Conservation (phyloP, 64 coral and sea anemone species). For the Stichodactyla mertensii region DNA sequence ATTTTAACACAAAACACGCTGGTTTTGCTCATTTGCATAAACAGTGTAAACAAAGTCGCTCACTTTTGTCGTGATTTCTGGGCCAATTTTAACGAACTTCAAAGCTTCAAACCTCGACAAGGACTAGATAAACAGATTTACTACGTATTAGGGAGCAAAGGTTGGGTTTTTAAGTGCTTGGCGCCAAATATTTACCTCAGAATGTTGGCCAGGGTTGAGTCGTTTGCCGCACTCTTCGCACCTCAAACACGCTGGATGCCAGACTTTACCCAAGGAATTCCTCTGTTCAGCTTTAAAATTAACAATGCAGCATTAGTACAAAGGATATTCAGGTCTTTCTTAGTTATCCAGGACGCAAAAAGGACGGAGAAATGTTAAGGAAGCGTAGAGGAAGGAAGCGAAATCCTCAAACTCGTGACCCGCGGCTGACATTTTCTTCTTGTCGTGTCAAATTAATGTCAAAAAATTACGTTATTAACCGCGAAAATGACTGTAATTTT, state of each 20-base stretch:
- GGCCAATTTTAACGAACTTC: background rate
- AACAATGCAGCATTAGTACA: background rate
- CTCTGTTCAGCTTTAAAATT: constrained; percentile 83
- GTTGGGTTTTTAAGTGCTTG: background rate
- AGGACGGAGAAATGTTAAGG: background rate
- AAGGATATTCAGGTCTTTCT: background rate
- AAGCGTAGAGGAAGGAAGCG: background rate
- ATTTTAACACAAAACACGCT: background rate
- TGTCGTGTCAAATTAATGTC: background rate
- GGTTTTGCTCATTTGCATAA: background rate
- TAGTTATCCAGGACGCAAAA: background rate
- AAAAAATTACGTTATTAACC: background rate
- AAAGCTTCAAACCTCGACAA: background rate
- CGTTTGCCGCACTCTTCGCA: constrained; percentile 97
- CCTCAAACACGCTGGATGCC: constrained; percentile 90
- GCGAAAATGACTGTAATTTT: background rate
- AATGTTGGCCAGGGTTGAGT: constrained; percentile 96
- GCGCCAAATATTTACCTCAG: constrained; percentile 48
- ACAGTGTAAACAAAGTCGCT: background rate
- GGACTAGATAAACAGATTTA: background rate
- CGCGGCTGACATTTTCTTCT: background rate
- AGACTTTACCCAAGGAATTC: constrained; percentile 93
- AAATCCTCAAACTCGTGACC: background rate
- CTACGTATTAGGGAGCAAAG: background rate
- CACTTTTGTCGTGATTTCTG: background rate